Evolutionary conservation across 2,113 vertebrate species (phyloP), one percentile per base, ranked within the genome.

Genomic region (Merops nubicus): DNA sequence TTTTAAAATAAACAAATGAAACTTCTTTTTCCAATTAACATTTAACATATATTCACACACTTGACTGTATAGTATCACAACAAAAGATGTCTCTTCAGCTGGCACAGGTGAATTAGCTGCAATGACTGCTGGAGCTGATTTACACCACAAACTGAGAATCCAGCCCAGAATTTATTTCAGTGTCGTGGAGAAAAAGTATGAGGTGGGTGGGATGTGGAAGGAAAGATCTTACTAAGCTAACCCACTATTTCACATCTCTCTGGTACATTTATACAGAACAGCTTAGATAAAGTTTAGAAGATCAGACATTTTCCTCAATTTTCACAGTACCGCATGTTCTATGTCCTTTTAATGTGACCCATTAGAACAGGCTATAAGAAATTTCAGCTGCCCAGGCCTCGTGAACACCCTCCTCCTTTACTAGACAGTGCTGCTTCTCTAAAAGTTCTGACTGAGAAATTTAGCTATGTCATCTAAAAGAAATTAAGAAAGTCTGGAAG

Each of bases 31-130:
- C 59, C 57, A 72, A 92, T 92, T 72, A 88, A 56, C 34, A 56
- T 88, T 72, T 60, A 81, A 86, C 79, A 82, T 91, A 91, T 29
- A 92, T 78, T 90, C 85, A 93, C 85, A 79, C 54, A 70, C 36
- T 93, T 89, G 72, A 91, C 76, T 84, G 56, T 91, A 85, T 9
- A 85, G 87, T 31, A 69, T 91, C 29, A 60, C 13, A 96, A 94
- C 88, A 91, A 90, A 96, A 92, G 91, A 51, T 40, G 87, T 73
- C 80, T 87, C 91, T 94, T 96, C 70, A 90, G 70, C 90, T 95
- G 89, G 63, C 54, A 70, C 36, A 53, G 67, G 88, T 91, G 88
- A 91, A 82, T 91, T 89, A 89, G 69, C 48, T 85, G 12, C 76
- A 88, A 21, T 75, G 70, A 88, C 56, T 94, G 54, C 59, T 53